Evolutionary conservation across 2,888 invertebrate genomes (phyloP).

Genomic region (Andrena fulva): DNA sequence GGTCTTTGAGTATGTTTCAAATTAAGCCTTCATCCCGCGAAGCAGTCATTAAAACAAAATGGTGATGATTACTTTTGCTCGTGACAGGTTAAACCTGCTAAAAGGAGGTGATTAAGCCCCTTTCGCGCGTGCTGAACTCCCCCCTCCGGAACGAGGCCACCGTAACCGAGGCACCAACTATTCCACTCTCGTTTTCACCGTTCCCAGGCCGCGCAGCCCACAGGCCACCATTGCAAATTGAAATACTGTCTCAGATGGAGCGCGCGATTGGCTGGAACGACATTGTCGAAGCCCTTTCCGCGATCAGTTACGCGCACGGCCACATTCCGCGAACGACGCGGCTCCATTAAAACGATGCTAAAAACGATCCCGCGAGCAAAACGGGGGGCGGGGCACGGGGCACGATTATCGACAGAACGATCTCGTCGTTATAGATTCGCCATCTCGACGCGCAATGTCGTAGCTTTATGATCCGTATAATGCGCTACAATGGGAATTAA

Average conservation of each 20-base stretch:
- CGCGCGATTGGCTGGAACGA: not conserved
- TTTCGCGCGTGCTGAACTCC: not conserved
- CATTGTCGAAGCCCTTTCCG: not conserved
- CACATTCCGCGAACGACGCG: conserved; percentile 3
- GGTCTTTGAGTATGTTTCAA: not conserved
- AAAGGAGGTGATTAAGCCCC: not conserved
- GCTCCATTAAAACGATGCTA: conserved; percentile 32
- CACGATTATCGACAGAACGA: conserved; percentile 64
- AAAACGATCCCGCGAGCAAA: conserved; percentile 5
- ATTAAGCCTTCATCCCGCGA: no score
- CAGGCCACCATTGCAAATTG: not conserved
- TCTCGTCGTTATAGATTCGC: conserved; percentile 61
- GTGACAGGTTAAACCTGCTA: not conserved
- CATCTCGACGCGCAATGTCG: conserved; percentile 43
- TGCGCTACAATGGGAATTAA: conserved; percentile 71
- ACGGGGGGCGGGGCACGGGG: conserved; percentile 18
- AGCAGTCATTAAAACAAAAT: no score
- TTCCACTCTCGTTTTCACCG: not conserved
- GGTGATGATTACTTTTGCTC: not conserved
- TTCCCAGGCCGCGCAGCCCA: not conserved
- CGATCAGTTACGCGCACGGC: not conserved
- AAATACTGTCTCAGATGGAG: conserved; percentile 9
- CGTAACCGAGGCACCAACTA: not conserved
- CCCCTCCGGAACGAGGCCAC: no score
- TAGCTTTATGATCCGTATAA: conserved; percentile 70